Percentiles rank a stretch among this genome's conserved stretches.
phyloP scores from a whole-genome alignment of 2,888 invertebrate genomes.

The Aplocera efformata region DNA sequence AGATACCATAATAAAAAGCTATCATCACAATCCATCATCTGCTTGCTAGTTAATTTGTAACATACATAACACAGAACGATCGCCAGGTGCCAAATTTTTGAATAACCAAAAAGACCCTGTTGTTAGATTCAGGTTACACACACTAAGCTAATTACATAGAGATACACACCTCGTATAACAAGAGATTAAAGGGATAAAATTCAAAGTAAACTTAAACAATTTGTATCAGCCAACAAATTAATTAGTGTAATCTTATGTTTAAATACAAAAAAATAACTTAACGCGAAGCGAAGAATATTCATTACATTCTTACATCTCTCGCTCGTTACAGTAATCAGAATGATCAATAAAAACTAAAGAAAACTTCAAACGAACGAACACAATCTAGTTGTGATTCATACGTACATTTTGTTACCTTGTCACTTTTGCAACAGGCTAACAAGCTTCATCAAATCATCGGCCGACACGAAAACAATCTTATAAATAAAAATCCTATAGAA shows the following conservation, averaged over 20 bases:
- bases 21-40: too few species aligned
- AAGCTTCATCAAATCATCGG: not conserved
- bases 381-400: too few species aligned
- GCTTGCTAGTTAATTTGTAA: slow-evolving; percentile 33
- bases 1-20: too few species aligned
- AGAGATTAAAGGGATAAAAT: slow-evolving; percentile 28
- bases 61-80: slow-evolving; percentile 44
- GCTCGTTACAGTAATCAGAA: too few species aligned
- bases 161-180: slow-evolving; percentile 36
- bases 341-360: too few species aligned
- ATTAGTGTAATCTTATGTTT: too few species aligned
- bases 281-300: too few species aligned
- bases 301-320: too few species aligned
- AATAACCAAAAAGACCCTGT: slow-evolving; percentile 70
- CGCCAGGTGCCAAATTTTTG: slow-evolving; percentile 58
- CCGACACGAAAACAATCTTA: not conserved
- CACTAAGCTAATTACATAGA: slow-evolving; percentile 43
- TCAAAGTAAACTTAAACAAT: slow-evolving; percentile 21
- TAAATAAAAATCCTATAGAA: slow-evolving; percentile 5
- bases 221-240: slow-evolving; percentile 7
- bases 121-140: slow-evolving; percentile 40
- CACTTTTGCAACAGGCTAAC: not conserved
- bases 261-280: too few species aligned
- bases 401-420: too few species aligned
- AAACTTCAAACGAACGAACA: too few species aligned